These are phyloP conservation scores for Cataglyphis livida DNA, from an alignment of 2,888 invertebrate genomes.

Conservation along the genomic window DNA sequence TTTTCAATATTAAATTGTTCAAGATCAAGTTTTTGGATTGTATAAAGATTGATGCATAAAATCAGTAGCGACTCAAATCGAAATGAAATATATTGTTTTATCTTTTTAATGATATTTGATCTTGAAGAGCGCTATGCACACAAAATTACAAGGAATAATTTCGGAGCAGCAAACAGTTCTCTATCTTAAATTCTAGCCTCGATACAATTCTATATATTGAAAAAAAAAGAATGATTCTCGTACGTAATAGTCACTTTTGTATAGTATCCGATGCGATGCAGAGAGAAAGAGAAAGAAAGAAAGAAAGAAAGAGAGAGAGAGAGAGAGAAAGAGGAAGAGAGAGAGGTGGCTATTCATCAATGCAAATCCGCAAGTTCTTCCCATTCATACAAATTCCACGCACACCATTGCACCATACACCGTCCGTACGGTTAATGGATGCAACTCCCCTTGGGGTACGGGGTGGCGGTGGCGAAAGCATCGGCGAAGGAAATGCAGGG, in stretches of 20 bases:
- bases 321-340: too few species aligned
- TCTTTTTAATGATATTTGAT: not conserved
- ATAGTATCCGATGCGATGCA: conserved; percentile 80
- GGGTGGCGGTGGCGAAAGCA: conserved; percentile 44
- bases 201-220: conserved; percentile 43
- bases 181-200: conserved; percentile 23
- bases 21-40: not conserved
- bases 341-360: conserved; percentile 80
- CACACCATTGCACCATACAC: conserved; percentile 65
- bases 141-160: not conserved
- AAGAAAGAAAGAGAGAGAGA: too few species aligned
- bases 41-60: not conserved
- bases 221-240: conserved; percentile 65
- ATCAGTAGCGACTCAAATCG: not conserved
- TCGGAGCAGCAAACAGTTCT: not conserved
- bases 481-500: conserved; percentile 68
- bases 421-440: conserved; percentile 81
- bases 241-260: conserved; percentile 70
- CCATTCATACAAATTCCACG: conserved; percentile 81
- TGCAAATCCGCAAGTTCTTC: conserved; percentile 81
- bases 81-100: not conserved
- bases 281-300: conserved; percentile 2
- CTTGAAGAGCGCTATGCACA: not conserved
- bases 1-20: not conserved
- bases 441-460: conserved; percentile 78